Percentiles rank a stretch among this genome's conserved stretches.
phyloP scores from a whole-genome alignment of 2,888 invertebrate genomes.

The Lydus trimaculatus region DNA sequence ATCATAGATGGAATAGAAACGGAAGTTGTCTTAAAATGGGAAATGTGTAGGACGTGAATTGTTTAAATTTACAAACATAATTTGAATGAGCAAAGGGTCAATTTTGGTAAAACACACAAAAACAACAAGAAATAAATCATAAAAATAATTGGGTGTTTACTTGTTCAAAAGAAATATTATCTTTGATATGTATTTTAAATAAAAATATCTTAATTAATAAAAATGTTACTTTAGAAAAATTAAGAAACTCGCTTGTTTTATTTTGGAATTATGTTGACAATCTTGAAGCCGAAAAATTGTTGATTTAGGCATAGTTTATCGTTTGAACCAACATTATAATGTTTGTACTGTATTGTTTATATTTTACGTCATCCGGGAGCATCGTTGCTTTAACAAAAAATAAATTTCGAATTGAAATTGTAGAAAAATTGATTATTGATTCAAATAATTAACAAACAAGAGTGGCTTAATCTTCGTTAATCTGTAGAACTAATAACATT shows the following conservation, averaged over 20 bases:
- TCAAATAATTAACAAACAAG: not conserved
- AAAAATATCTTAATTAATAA: no score
- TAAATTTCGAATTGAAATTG: not conserved
- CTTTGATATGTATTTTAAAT: no score
- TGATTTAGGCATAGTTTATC: conserved; percentile 9
- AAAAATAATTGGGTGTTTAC: no score
- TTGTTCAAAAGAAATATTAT: no score
- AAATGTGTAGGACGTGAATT: not conserved
- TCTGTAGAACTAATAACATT: no score
- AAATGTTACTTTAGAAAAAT: no score
- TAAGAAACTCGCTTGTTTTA: no score
- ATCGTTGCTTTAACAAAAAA: conserved; percentile 1
- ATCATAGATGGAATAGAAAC: not conserved
- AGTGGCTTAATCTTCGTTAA: no score
- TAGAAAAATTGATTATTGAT: no score
- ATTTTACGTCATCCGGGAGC: conserved; percentile 21
- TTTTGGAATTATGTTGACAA: no score
- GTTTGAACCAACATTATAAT: conserved; percentile 28
- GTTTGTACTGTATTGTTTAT: conserved; percentile 22
- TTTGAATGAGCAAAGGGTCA: not conserved
- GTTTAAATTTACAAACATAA: not conserved
- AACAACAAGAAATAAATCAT: not conserved
- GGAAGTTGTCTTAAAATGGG: not conserved
- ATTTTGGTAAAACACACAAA: not conserved
- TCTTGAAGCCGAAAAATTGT: not conserved